Evolutionary conservation across 2,113 vertebrate genomes (phyloP).

Genomic region (Aramus guarauna): DNA sequence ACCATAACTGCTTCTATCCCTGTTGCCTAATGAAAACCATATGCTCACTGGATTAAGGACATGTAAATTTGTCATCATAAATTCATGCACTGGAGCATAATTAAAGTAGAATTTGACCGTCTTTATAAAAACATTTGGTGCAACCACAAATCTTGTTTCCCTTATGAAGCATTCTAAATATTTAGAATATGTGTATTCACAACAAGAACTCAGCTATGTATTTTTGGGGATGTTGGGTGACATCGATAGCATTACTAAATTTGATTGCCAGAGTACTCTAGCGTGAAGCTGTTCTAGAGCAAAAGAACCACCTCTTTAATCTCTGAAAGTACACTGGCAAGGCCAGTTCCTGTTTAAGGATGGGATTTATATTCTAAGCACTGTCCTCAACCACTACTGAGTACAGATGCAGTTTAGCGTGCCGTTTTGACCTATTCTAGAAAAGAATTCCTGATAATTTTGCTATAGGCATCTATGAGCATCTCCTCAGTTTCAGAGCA

Average conservation of each 20-base stretch:
- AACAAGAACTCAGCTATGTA: not conserved
- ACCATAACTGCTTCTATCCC: not conserved
- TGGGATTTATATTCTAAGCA: not conserved
- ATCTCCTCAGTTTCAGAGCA: not conserved
- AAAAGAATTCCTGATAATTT: not conserved
- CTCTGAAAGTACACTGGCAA: not conserved
- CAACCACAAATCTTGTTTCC: not conserved
- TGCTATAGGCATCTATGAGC: not conserved
- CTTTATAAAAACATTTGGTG: not conserved
- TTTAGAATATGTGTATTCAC: not conserved
- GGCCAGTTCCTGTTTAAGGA: not conserved
- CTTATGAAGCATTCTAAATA: not conserved
- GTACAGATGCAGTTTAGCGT: not conserved
- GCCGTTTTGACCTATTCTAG: not conserved
- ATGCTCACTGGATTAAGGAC: not conserved
- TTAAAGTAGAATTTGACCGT: not conserved
- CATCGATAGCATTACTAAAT: not conserved
- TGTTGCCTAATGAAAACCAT: not conserved
- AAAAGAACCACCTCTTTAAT: not conserved
- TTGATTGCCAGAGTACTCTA: not conserved
- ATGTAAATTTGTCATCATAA: not conserved
- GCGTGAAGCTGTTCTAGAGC: not conserved
- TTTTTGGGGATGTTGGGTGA: not conserved
- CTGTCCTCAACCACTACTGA: not conserved
- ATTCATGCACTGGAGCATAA: not conserved